Evolutionary conservation across 1,140 invertebrate species (phyloP).

Genomic region (Uloborus diversus): DNA sequence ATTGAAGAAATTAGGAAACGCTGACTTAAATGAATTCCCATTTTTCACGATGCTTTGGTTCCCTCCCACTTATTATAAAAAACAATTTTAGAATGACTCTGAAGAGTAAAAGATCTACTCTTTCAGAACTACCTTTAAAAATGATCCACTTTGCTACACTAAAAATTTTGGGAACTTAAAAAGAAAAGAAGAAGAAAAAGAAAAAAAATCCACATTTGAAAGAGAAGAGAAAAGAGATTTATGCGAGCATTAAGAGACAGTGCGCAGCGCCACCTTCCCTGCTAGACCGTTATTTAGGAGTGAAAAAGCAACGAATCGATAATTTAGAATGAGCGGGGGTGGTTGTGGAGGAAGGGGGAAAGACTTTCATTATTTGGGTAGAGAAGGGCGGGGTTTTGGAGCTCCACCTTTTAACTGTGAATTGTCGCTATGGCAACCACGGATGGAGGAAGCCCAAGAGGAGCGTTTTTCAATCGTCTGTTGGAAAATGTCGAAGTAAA

Average conservation of each 20-base stretch:
- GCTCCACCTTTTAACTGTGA: conserved; percentile 50
- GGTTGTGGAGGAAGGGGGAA: background rate
- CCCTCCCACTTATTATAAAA: no score
- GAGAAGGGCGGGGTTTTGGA: conserved; percentile 44
- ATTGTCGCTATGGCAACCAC: conserved; percentile 31
- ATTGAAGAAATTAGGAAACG: no score
- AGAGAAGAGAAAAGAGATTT: background rate
- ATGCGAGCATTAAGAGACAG: background rate
- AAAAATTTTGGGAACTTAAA: no score
- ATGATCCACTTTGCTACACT: no score
- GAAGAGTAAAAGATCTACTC: no score
- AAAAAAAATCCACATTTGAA: background rate
- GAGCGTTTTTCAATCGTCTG: conserved; percentile 27
- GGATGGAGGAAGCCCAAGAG: conserved; percentile 29
- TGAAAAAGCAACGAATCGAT: conserved; percentile 32
- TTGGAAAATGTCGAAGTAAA: conserved; percentile 21
- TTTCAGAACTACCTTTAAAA: no score
- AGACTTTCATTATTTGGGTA: conserved; percentile 52
- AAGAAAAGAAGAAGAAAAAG: background rate
- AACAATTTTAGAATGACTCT: no score
- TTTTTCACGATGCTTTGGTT: no score
- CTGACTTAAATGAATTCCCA: no score
- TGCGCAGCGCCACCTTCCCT: no score
- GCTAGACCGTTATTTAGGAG: background rate
- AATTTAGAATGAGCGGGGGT: conserved; percentile 44